Conservation (phyloP, 2,888 invertebrate species). For the Lepidonotus clava region DNA sequence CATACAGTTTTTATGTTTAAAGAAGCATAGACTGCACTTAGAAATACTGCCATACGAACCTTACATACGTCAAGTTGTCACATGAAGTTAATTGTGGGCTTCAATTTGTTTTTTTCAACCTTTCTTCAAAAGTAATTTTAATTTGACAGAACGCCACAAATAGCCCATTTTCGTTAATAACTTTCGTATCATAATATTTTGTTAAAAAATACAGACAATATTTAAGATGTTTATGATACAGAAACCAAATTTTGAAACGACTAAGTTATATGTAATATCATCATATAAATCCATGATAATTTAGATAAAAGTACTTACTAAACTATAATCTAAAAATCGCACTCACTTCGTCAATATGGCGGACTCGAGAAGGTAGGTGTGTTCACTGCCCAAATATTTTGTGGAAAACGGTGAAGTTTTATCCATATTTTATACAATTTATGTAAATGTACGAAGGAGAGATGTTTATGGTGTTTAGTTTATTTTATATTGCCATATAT, state of each 20-base stretch:
- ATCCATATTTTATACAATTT: too few species aligned
- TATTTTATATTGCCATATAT: too few species aligned
- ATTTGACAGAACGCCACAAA: not conserved
- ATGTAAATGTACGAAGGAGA: too few species aligned
- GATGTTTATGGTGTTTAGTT: too few species aligned
- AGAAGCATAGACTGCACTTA: too few species aligned
- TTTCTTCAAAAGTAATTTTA: slow-evolving; percentile 28
- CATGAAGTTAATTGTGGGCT: not conserved
- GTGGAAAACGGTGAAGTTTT: too few species aligned
- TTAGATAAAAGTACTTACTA: not conserved
- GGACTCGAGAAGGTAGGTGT: slow-evolving; percentile 48
- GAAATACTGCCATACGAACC: not conserved
- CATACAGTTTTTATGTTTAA: too few species aligned
- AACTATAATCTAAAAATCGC: not conserved
- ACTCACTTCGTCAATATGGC: slow-evolving; percentile 37
- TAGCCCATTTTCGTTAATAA: not conserved
- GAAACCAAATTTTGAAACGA: too few species aligned
- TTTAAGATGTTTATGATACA: not conserved
- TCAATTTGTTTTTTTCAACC: not conserved
- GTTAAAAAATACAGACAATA: not conserved
- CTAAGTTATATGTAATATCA: not conserved
- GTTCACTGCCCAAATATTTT: not conserved
- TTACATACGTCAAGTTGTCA: not conserved
- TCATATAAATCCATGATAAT: not conserved
- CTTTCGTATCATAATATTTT: not conserved